phyloP scores from a whole-genome alignment of 2,888 invertebrate species.

The Acleris cristana region DNA sequence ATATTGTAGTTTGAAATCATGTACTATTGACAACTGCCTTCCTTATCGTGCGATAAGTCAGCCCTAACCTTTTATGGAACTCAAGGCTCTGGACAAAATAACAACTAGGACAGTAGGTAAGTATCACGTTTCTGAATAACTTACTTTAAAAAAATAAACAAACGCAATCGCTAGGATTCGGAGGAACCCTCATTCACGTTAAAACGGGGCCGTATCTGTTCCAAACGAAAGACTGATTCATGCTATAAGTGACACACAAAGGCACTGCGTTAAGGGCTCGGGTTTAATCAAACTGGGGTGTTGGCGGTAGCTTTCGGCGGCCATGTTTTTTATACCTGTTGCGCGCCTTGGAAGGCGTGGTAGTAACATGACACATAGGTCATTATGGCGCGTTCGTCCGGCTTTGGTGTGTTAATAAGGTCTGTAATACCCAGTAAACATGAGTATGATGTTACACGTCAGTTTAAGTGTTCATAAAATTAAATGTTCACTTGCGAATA shows the following conservation, averaged over 20 bases:
- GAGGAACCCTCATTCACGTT: constrained; percentile 14
- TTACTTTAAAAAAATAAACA: not conserved
- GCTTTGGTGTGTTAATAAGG: constrained; percentile 99
- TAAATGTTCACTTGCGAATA: not conserved
- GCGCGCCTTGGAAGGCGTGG: constrained; percentile 99
- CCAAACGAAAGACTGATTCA: constrained; percentile 54
- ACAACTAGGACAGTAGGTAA: not conserved
- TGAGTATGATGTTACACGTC: constrained; percentile 9
- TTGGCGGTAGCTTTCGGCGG: constrained; percentile 66
- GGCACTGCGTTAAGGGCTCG: constrained; percentile 73
- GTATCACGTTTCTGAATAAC: not conserved
- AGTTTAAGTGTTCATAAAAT: constrained; percentile 17
- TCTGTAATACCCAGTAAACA: constrained; percentile 86
- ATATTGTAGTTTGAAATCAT: no score
- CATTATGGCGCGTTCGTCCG: constrained; percentile 99
- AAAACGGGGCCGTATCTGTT: constrained; percentile 25
- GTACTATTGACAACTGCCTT: constrained; percentile 1
- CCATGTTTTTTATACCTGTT: constrained; percentile 89
- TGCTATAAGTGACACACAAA: constrained; percentile 82
- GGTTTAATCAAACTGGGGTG: constrained; percentile 58
- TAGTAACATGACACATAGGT: constrained; percentile 99
- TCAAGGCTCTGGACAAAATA: not conserved
- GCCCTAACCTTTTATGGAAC: not conserved
- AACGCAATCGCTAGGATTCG: constrained; percentile 2
- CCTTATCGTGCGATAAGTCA: not conserved